Evolutionary conservation across 2,888 invertebrate genomes (phyloP).

Genomic region (Diarsia mendica): DNA sequence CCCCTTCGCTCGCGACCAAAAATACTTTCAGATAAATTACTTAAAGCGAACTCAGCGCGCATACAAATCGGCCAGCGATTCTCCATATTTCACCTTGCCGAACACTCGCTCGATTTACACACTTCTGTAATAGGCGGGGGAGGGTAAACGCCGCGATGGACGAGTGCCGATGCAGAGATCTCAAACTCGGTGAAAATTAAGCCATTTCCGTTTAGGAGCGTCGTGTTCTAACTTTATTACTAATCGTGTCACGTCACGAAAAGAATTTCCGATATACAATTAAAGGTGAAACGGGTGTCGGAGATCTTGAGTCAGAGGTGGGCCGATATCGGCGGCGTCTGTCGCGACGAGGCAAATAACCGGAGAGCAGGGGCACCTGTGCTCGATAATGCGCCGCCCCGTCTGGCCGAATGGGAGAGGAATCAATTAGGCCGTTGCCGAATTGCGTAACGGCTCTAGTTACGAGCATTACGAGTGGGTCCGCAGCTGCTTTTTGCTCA

Average conservation of each 20-base stretch:
- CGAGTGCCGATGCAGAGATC: conserved; percentile 73
- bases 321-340: conserved; percentile 81
- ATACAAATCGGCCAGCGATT: conserved; percentile 86
- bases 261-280: conserved; percentile 87
- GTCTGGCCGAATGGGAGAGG: conserved; percentile 88
- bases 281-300: conserved; percentile 83
- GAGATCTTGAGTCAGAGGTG: conserved; percentile 80
- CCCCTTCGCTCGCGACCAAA: conserved; percentile 81
- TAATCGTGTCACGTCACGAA: conserved; percentile 85
- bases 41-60: conserved; percentile 83
- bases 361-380: conserved; percentile 86
- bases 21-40: conserved; percentile 89
- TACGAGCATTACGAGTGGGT: conserved; percentile 87
- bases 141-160: conserved; percentile 72
- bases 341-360: conserved; percentile 85
- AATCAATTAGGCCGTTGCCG: conserved; percentile 89
- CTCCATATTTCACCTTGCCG: conserved; percentile 85
- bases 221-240: conserved; percentile 83
- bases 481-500: conserved; percentile 89
- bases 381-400: conserved; percentile 88
- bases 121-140: conserved; percentile 77
- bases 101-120: conserved; percentile 85
- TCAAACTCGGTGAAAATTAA: conserved; percentile 82
- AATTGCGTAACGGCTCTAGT: conserved; percentile 89
- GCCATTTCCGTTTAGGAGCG: conserved; percentile 81